Evolutionary conservation across 1,140 invertebrate genomes (phyloP), one percentile per base, ranked within the genome.

Genomic region (Drosophila mojavensis): DNA sequence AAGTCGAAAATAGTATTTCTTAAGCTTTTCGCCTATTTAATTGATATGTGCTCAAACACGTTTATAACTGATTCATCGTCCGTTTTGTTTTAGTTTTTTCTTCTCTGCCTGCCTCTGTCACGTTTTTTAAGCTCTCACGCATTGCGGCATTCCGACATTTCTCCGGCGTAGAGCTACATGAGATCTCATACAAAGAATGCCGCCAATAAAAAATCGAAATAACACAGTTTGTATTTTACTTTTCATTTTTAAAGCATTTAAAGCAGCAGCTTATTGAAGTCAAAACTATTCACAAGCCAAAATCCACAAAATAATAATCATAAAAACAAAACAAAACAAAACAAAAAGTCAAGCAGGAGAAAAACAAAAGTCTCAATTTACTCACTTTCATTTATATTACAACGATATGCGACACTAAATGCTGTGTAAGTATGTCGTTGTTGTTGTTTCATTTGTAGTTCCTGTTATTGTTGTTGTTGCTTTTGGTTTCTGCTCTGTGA

Each of bases 381-480:
- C 83, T 88, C 84, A 88, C 84, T 88, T 88, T 88, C 84, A 88
- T 88, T 88, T 88, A 88, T 88, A 88, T 88, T 88, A 88, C 83
- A 89, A 83, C 77, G 69, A 88, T 83, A 88, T 88, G 83, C 69
- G 83, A 89, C 83, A 89, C 80, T 83, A 86, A 86, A 88, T 83
- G 80, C 63, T 77, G 72, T 78, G 66, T 65, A 9, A 47, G 17
- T 47, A 28, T 26, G 10, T 50, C 5, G 47, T 26, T n/a, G 48
- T 26, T 50, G 48, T 73, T 59, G 79, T 76, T 88, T 36, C 33
- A 36, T 68, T 66, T 67, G 76, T 61, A 68, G 30, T 53, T 59
- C 24, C 33, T 64, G 33, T 45, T 78, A 45, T 48, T 60, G 53
- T 60, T 58, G 65, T 53, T 70, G 36, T 70, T 26, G 59, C 43